Evolutionary conservation across 2,888 invertebrate genomes (phyloP).

Genomic region (Ryuthela nishihirai): DNA sequence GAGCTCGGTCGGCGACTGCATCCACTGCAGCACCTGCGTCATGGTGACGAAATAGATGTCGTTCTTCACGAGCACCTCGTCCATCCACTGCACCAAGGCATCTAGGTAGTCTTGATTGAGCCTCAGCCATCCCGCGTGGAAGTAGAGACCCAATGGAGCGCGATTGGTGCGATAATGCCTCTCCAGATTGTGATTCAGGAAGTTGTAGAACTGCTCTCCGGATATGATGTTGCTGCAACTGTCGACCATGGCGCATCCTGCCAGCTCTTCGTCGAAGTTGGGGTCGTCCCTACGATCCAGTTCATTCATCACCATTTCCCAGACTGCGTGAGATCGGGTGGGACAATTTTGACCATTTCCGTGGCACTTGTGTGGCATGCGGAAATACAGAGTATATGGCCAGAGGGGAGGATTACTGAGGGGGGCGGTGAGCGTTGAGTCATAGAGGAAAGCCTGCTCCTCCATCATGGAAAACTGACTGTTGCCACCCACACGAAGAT

Average conservation of each 20-base stretch:
- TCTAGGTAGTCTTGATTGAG: conserved; percentile 89
- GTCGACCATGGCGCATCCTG: conserved; percentile 83
- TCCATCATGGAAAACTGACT: conserved; percentile 96
- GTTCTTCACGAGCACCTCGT: conserved; percentile 80
- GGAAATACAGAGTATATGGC: conserved; percentile 95
- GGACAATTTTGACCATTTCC: conserved; percentile 86
- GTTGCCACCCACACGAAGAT: conserved; percentile 85
- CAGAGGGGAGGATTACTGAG: conserved; percentile 85
- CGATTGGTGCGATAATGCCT: conserved; percentile 89
- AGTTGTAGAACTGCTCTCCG: conserved; percentile 91
- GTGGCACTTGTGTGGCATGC: conserved; percentile 78
- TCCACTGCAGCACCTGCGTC: conserved; percentile 81
- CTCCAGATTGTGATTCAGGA: conserved; percentile 89
- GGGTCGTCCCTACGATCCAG: conserved; percentile 89
- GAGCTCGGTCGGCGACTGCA: conserved; percentile 81
- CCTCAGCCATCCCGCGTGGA: conserved; percentile 90
- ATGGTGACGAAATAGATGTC: conserved; percentile 92
- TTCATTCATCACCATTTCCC: conserved; percentile 97
- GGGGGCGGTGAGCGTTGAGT: conserved; percentile 89
- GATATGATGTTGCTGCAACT: conserved; percentile 88
- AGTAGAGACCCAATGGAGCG: conserved; percentile 80
- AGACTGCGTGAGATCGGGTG: conserved; percentile 77
- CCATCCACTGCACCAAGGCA: conserved; percentile 89
- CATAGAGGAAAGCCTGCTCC: conserved; percentile 90
- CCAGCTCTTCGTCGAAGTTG: conserved; percentile 85